Conservation (phyloP, 30 jellyfish, hydroid and myxozoan genomes). For the Phacellophora camtschatica region DNA sequence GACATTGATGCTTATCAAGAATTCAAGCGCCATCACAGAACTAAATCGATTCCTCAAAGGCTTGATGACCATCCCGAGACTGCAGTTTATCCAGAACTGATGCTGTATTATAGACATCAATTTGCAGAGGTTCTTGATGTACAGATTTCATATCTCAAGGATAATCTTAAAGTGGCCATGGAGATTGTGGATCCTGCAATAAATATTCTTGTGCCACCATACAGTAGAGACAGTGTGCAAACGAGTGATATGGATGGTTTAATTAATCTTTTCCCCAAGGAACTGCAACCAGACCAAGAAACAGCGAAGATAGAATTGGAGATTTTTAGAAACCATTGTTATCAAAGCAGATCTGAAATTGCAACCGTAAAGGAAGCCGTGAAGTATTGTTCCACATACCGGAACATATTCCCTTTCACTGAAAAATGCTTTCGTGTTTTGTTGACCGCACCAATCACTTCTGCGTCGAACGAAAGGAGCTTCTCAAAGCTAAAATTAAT, state of each 20-base stretch:
- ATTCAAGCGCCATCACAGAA: conserved; percentile 32
- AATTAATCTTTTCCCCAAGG: conserved; percentile 12
- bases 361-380: conserved; percentile 1
- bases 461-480: conserved; percentile 35
- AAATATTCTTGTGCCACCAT: conserved; percentile 14
- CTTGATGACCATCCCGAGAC: conserved; percentile 40
- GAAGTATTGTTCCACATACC: neutral
- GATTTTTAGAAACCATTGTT: conserved; percentile 41
- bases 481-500: conserved; percentile 36
- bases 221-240: neutral
- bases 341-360: neutral
- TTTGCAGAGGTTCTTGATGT: conserved; percentile 43
- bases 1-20: conserved; percentile 32
- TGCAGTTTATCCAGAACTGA: conserved; percentile 23
- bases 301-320: conserved; percentile 14
- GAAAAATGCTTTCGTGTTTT: neutral
- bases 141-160: conserved; percentile 33
- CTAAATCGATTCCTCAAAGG: conserved; percentile 6
- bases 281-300: conserved; percentile 7
- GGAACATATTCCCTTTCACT: conserved; percentile 20
- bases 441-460: conserved; percentile 15
- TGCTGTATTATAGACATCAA: neutral
- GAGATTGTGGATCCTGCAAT: conserved; percentile 36
- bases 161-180: conserved; percentile 22
- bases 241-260: neutral